Evolutionary conservation across 2,797 vertebrate species (phyloP).

Genomic region (Scomberomorus guttatus): DNA sequence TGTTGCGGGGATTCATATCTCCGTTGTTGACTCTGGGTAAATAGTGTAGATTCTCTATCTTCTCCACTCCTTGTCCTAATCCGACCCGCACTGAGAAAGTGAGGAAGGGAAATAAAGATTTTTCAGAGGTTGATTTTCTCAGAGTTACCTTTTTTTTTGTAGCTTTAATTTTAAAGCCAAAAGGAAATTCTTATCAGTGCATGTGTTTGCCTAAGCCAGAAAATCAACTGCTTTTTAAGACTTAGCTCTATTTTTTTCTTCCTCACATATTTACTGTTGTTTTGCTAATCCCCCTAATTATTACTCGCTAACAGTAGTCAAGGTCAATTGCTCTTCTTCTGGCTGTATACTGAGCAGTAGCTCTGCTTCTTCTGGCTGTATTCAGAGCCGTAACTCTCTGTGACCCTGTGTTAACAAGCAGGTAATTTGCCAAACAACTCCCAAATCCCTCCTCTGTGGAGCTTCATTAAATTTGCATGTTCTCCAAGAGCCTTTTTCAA

Average conservation of each 20-base stretch:
- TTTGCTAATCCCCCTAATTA: slow-evolving; percentile 73
- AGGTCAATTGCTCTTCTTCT: slow-evolving; percentile 73
- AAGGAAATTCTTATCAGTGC: neutral
- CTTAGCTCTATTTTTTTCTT: neutral
- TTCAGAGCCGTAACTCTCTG: slow-evolving; percentile 63
- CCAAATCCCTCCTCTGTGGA: slow-evolving; percentile 78
- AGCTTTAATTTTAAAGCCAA: neutral
- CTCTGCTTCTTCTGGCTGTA: slow-evolving; percentile 58
- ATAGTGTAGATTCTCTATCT: slow-evolving; percentile 7
- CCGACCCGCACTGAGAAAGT: slow-evolving; percentile 36
- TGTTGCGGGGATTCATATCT: slow-evolving; percentile 36
- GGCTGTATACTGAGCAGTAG: slow-evolving; percentile 51
- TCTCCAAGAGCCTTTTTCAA: slow-evolving; percentile 73
- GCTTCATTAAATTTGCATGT: slow-evolving; percentile 84
- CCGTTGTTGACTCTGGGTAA: slow-evolving; percentile 51
- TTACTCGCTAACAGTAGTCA: slow-evolving; percentile 63
- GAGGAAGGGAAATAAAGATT: neutral
- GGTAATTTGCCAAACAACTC: slow-evolving; percentile 85
- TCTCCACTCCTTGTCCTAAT: slow-evolving; percentile 28
- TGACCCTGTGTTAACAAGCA: slow-evolving; percentile 82
- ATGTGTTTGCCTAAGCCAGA: neutral
- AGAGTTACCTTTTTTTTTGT: neutral
- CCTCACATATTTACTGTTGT: slow-evolving; percentile 47
- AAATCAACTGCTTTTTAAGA: neutral
- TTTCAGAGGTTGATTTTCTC: neutral